Evolutionary conservation across 2,797 vertebrate genomes (phyloP), one percentile per base, ranked within the genome.

Genomic region (Falco cherrug): DNA sequence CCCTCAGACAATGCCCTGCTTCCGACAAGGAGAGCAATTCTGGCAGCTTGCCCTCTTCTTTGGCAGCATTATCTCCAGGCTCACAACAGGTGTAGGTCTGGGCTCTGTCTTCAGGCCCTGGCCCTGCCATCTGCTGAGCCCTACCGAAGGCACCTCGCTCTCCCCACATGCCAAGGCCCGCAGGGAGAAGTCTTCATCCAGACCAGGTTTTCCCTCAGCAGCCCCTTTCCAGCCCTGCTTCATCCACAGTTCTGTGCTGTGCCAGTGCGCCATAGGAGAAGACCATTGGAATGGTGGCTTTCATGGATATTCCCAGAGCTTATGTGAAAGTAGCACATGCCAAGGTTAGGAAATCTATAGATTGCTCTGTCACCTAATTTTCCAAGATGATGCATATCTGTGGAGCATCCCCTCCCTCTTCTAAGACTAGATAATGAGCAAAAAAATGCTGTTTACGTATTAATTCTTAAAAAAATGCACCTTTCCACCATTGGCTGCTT

Each of bases 91-190:
- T 48, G 26, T 17, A 60, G 12, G 20, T 61, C 45, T 56, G 21
- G 33, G 16, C 20, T 56, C 31, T 17, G 5, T 5, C 25, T 67
- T 28, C 22, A 28, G 57, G 67, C 13, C 31, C 60, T 35, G 24
- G 6, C 9, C 26, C 16, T 1, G 1, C 5, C 29, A 4, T 11
- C 28, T 1, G 0, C 2, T 54, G 31, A 60, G 29, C 45, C 48
- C 18, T 61, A 13, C 24, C 0, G 0, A 82, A 28, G 31, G 8
- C 14, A 61, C 13, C 22, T 20, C 1, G 0, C 14, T 76, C 33
- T 59, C 22, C 39, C 35, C 9, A 2, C 1, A 1, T 1, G 0
- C 26, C 39, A 39, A 31, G n/a, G 10, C 1, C 26, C 5, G 4
- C 15, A 51, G 10, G 24, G 25, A 81, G 16, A 81, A 50, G n/a